Percentiles rank a stretch among this genome's conserved stretches.
These are phyloP conservation scores for Ibycter americanus DNA, from an alignment of 2,797 vertebrate genomes.

Conservation along the genomic window DNA sequence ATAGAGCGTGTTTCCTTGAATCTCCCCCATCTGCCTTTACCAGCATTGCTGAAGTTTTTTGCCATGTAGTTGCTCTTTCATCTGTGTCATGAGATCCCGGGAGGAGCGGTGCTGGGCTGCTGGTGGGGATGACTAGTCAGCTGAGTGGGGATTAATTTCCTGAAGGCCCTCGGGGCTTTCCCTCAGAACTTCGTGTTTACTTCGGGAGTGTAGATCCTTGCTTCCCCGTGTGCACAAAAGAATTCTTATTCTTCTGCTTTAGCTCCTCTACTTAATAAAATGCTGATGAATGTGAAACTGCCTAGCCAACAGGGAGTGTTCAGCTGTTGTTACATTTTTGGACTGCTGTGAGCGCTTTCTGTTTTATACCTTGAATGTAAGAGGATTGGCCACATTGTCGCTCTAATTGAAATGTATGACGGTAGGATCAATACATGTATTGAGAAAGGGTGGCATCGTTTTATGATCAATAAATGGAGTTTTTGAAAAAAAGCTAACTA, in stretches of 20 bases:
- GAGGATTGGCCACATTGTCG: background rate
- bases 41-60: background rate
- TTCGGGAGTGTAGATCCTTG: background rate
- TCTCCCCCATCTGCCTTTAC: background rate
- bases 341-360: background rate
- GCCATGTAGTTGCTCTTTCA: background rate
- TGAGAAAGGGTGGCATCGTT: background rate
- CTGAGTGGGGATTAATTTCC: constrained; percentile 73
- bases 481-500: too few species aligned
- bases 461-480: background rate
- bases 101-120: constrained; percentile 1
- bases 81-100: constrained; percentile 49
- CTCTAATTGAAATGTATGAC: background rate
- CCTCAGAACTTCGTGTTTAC: background rate
- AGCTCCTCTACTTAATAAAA: background rate
- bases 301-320: background rate
- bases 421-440: background rate
- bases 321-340: background rate
- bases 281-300: background rate
- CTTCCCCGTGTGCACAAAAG: background rate
- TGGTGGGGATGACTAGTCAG: constrained; percentile 63
- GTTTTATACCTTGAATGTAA: background rate
- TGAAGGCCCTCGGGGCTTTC: constrained; percentile 29
- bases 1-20: background rate
- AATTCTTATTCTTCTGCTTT: background rate